These are phyloP conservation scores for Cheilosia scutellata DNA, from an alignment of 2,888 invertebrate species.

Conservation along the genomic window DNA sequence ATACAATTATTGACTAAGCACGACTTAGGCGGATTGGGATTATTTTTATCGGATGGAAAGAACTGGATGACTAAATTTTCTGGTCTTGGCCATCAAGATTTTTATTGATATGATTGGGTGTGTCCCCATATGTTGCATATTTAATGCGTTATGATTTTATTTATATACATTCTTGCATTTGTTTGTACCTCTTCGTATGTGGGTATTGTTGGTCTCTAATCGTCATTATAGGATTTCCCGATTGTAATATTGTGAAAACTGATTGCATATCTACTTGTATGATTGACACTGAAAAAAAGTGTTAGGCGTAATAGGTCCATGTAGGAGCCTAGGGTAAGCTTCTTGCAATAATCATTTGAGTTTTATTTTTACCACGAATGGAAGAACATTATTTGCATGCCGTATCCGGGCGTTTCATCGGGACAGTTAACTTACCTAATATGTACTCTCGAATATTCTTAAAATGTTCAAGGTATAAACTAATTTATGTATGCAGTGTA, in stretches of 20 bases:
- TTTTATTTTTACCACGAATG: too few species aligned
- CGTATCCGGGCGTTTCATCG: too few species aligned
- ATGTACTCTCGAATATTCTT: too few species aligned
- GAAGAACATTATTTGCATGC: too few species aligned
- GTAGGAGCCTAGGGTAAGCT: background rate
- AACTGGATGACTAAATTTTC: background rate
- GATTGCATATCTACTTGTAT: too few species aligned
- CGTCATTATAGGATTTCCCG: background rate
- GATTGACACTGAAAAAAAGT: background rate
- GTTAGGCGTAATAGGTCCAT: background rate
- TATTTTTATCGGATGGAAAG: background rate
- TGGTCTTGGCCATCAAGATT: background rate
- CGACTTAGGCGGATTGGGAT: constrained; percentile 9
- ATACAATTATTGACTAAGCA: constrained; percentile 17
- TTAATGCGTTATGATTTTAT: background rate
- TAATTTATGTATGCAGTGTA: too few species aligned
- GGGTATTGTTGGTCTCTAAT: background rate
- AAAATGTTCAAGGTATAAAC: too few species aligned
- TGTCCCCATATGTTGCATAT: background rate
- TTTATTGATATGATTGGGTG: constrained; percentile 16
- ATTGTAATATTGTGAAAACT: background rate
- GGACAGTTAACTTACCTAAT: too few species aligned
- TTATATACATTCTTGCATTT: background rate
- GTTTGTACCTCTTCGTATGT: background rate
- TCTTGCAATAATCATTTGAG: too few species aligned